Evolutionary conservation across 2,888 invertebrate genomes (phyloP), one percentile per base, ranked within the genome.

Genomic region (Plebejus argus): DNA sequence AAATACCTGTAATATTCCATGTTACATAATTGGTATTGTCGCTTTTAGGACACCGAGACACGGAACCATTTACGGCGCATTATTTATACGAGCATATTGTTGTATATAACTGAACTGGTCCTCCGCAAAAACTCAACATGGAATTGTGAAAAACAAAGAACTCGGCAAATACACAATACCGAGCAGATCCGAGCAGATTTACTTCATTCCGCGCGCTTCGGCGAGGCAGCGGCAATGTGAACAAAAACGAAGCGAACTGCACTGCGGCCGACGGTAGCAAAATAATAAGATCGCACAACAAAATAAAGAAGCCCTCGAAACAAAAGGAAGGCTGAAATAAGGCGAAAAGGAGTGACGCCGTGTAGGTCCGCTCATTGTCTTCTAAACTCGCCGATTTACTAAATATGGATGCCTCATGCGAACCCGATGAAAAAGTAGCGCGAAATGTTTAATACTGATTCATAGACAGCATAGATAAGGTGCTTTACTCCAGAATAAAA

Each of bases 261-360:
- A 89, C 88, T 87, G 90, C 89, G 87, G 90, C 89, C 90, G 91
- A 92, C 93, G 92, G 93, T 93, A 93, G 93, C 93, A 88, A 93
- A 93, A 93, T 94, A 94, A 94, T 94, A 94, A 94, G 93, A 93
- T 92, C 92, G 90, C 91, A 88, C 91, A 91, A 90, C 91, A 93
- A 93, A 93, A 93, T 93, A 94, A 94, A 94, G 90, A 92, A 93
- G 88, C 85, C 86, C 88, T 87, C 89, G 89, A 91, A 90, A 93
- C 92, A 92, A 93, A 93, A 93, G 92, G 89, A 91, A 90, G 89
- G 89, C 88, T 91, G 89, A 89, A 93, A 93, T 92, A 93, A 93
- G 92, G 92, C 90, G 91, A 93, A 93, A 91, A 93, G 88, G 89
- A 90, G 92, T 93, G 92, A 93, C 91, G 92, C 91, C 91, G 90